Base-by-base conservation (phyloP, 2,888 invertebrate genomes). In the Eristalis intricaria region DNA sequence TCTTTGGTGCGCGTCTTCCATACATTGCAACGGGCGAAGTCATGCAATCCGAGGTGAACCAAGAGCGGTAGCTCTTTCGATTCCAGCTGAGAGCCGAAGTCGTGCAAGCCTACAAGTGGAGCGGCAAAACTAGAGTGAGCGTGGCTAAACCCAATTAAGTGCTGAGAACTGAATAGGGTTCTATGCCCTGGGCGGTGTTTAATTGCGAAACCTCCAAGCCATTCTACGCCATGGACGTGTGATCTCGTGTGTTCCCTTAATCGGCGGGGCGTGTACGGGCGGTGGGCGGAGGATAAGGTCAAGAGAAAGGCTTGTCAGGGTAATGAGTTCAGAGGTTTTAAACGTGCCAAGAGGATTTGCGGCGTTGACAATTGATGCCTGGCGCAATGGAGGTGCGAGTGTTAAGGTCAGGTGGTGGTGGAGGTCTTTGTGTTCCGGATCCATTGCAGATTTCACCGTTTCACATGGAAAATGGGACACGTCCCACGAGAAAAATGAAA, bases 71-170 rank as follows among this genome's bases (percentile, higher is more conserved):
- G 84, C 50, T 50, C 81, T 71, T 81, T 76, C 76, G 75, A 80
- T 80, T 84, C 66, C 66, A 76, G 81, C 66, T 76, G 76, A 38
- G 38, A 38, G 58, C 4, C 15, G 56, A 73, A 50, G 40, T 61
- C 0, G 1, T 61, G 43, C 23, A 56, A n/a, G 50, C 13, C 29
- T 40, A n/a, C 68, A 85, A 81, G 73, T 85, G 81, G 85, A 85
- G 81, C 81, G 73, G 76, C 76, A 77, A 85, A 81, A 81, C 71
- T 81, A 64, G 81, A 77, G 63, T 85, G 81, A 81, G 81, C 85
- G 85, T 85, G 85, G 58, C 68, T 60, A 73, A 40, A 40, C 73
- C 68, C 76, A 50, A 85, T 85, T 85, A 77, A 60, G 43, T 58
- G 22, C 11, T 22, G 38, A 64, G 58, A 61, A 26, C 22, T 71